Evolutionary conservation across 2,113 vertebrate species (phyloP), one percentile per base, ranked within the genome.

Genomic region (Oreochromis aureus): DNA sequence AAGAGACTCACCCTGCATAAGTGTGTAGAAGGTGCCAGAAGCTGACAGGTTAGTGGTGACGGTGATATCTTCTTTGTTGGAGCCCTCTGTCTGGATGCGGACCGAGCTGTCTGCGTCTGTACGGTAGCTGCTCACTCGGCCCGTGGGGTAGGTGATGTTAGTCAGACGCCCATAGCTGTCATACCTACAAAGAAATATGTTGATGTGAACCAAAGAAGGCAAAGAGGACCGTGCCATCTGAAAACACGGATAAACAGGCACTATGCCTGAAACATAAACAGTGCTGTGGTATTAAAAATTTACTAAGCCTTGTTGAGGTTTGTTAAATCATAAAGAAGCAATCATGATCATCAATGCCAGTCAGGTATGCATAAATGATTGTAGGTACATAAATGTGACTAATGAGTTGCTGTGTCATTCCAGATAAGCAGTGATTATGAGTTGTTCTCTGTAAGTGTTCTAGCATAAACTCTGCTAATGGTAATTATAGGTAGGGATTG

Each of bases 11-110:
- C 98, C 98, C 96, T 99, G 98, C 89, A 99, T 96, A 55, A 99
- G 96, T 4, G 98, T 99, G 91, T 99, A 99, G 96, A 99, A 99
- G 83, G 98, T 98, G 51, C 98, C 99, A 0, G 98, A 98, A 6
- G 98, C 98, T 0, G 99, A 99, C 93, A 99, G 95, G 95, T 99
- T 99, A 94, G 98, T 99, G 84, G 98, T 99, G 94, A 99, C 97
- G 2, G 97, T 98, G 87, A 99, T 97, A 22, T 99, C 98, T 53
- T 99, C 98, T 92, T 98, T 98, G 96, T 95, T 98, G 90, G 99
- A 99, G 30, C 97, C 98, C 89, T 99, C 98, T 44, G 98, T 96
- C 93, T 98, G 98, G 83, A 99, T 97, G 0, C 97, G 97, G 56
- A 99, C 98, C 0, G 98, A 98, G 93, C 98, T 98, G 96, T 98